These are phyloP conservation scores for Pomacea canaliculata DNA, from an alignment of 2,888 invertebrate genomes.

Conservation along the genomic window DNA sequence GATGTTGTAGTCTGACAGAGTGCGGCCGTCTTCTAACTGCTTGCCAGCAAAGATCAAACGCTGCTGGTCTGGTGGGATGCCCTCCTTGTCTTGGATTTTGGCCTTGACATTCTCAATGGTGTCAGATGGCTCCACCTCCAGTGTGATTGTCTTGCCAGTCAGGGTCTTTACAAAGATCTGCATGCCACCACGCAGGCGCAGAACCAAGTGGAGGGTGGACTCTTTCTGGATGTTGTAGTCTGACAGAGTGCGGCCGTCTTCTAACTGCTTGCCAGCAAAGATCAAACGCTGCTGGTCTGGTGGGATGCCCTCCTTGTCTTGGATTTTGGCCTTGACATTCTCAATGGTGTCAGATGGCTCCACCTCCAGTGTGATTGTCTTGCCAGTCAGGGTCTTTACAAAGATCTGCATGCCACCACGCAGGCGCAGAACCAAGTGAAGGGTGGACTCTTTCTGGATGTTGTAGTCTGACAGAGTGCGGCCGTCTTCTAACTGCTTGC, in stretches of 20 bases:
- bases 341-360: constrained; percentile 32
- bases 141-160: constrained; percentile 30
- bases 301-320: constrained; percentile 32
- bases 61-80: too few species aligned
- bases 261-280: constrained; percentile 76
- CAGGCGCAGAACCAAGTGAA: constrained; percentile 81
- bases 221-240: constrained; percentile 81
- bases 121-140: constrained; percentile 30
- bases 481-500: constrained; percentile 92
- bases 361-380: constrained; percentile 30
- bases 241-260: constrained; percentile 91
- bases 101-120: constrained; percentile 21
- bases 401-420: constrained; percentile 96
- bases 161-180: constrained; percentile 80
- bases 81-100: too few species aligned
- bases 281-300: constrained; percentile 32
- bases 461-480: constrained; percentile 92
- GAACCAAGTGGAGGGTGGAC: constrained; percentile 86
- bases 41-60: too few species aligned
- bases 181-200: constrained; percentile 73
- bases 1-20: too few species aligned
- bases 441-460: constrained; percentile 94
- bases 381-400: constrained; percentile 47
- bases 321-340: constrained; percentile 74
- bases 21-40: too few species aligned